Evolutionary conservation across 2,888 invertebrate genomes (phyloP).

Genomic region (Catocala fraxini): DNA sequence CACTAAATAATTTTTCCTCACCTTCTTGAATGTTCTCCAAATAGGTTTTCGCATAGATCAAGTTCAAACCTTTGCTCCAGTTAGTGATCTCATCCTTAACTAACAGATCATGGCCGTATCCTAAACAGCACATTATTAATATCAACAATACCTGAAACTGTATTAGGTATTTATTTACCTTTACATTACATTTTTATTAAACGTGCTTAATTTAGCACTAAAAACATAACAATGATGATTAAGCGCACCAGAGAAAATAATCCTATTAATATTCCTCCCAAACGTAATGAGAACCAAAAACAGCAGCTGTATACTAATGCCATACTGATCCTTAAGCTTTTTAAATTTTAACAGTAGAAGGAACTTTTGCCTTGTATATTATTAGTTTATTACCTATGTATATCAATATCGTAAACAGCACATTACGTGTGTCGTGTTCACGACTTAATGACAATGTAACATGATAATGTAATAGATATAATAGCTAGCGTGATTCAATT

Average conservation of each 20-base stretch:
- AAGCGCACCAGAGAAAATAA: conserved; percentile 73
- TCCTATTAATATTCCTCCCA: conserved; percentile 79
- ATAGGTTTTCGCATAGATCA: conserved; percentile 68
- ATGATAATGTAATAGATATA: conserved; percentile 18
- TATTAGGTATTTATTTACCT: no score
- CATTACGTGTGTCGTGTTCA: neutral
- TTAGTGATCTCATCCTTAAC: conserved; percentile 58
- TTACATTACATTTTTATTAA: no score
- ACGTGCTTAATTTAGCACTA: no score
- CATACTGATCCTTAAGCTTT: conserved; percentile 52
- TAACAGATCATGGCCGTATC: conserved; percentile 54
- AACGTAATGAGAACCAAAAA: conserved; percentile 82
- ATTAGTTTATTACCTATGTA: no score
- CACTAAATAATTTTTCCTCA: conserved; percentile 29
- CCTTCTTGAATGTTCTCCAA: conserved; percentile 66
- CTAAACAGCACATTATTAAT: conserved; percentile 60
- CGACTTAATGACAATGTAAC: conserved; percentile 8
- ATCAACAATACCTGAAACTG: conserved; percentile 69
- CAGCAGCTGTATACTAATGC: conserved; percentile 81
- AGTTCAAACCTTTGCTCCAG: conserved; percentile 62
- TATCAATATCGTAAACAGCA: neutral
- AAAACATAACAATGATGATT: neutral
- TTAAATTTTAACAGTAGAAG: no score
- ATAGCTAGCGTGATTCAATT: conserved; percentile 20
- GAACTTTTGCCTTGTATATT: no score